Evolutionary conservation across 2,797 vertebrate species (phyloP), one percentile per base, ranked within the genome.

Genomic region (Thaleichthys pacificus): DNA sequence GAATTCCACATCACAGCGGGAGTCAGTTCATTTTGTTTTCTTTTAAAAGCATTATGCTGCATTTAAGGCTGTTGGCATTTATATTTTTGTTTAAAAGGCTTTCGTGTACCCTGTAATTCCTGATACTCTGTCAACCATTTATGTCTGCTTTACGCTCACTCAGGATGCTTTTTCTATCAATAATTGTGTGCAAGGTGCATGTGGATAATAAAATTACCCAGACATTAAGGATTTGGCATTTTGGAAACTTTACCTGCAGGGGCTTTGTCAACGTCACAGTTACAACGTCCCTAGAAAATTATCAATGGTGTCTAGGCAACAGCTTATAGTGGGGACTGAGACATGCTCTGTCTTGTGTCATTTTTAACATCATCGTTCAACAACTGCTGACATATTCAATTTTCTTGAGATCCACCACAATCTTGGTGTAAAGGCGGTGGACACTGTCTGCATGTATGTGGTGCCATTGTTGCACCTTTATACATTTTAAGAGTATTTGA

Each of bases 191-290:
- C 42, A 47, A 47, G 42, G 70, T 62, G n/a, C 32, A 62, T 60
- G 28, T 24, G 42, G 22, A 67, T 64, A 74, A 67, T 75, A 54
- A 75, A 79, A 79, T 77, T 24, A 67, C 49, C 70, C 38, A 51
- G 19, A 74, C 70, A 79, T 67, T 22, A 78, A 66, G 28, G 54
- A 68, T 66, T 49, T 81, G 73, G 49, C 65, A 71, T 84, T 79
- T 81, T 77, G 70, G 63, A n/a, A 73, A 70, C 66, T 17, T 63
- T n/a, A 57, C 66, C 60, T 69, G 38, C 61, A 14, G 69, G 63
- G 67, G 15, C 49, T 65, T 24, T n/a, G 54, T 35, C 71, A 81
- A 77, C 19, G 22, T 7, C 15, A 57, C 15, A 26, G 32, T 51
- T 35, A 7, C 5, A 35, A 35, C 1, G 24, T 65, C 58, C 64